phyloP scores from a whole-genome alignment of 92 coral and sea anemone species.

The Metridium senile region DNA sequence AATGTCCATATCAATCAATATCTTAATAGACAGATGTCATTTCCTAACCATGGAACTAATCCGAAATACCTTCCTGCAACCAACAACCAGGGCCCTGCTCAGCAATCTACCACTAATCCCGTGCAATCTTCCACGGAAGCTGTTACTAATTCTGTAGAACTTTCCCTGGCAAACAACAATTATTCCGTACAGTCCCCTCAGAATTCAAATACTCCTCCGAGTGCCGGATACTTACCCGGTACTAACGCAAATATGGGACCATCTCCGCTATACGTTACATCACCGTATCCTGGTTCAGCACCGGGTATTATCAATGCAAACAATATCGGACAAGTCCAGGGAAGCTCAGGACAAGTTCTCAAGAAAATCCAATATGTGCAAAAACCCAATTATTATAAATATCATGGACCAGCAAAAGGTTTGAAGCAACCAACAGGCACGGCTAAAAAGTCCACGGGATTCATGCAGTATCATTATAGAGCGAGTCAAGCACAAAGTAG shows the following conservation, averaged over 20 bases:
- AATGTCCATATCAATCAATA: not conserved
- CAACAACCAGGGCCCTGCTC: not conserved
- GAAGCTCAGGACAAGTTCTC: conserved; percentile 3
- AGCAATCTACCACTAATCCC: too few species aligned
- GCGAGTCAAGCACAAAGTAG: not conserved
- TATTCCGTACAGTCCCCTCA: too few species aligned
- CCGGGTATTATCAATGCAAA: not conserved
- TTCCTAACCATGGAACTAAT: not conserved
- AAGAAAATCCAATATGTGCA: not conserved
- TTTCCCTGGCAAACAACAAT: too few species aligned
- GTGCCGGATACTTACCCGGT: not conserved
- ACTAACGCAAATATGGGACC: not conserved
- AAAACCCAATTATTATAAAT: not conserved
- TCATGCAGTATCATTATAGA: not conserved
- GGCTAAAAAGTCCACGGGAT: too few species aligned
- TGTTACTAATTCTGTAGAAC: too few species aligned
- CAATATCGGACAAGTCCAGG: not conserved
- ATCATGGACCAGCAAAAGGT: conserved; percentile 4
- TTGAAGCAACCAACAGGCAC: not conserved
- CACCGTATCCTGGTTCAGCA: not conserved
- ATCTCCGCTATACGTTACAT: too few species aligned
- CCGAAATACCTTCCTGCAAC: not conserved
- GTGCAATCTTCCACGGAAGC: too few species aligned
- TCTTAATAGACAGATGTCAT: not conserved
- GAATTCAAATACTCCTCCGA: not conserved